Evolutionary conservation across 2,888 invertebrate species (phyloP).

Genomic region (Hemicrepidius hirtus): DNA sequence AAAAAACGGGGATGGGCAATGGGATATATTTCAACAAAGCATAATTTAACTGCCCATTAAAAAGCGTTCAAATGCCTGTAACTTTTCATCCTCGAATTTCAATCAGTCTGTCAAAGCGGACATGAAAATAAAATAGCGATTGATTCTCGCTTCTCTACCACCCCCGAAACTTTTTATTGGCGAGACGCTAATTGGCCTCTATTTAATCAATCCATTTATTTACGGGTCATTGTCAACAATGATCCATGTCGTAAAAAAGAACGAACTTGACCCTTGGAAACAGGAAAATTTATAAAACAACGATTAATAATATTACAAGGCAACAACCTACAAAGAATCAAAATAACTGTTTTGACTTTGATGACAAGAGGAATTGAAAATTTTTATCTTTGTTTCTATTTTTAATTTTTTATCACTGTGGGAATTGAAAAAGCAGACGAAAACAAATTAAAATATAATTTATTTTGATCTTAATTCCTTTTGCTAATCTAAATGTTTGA

Average conservation of each 20-base stretch:
- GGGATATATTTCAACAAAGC: slow-evolving; percentile 15
- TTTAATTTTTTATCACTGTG: too few species aligned
- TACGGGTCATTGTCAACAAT: slow-evolving; percentile 29
- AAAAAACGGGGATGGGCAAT: neutral
- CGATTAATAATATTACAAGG: neutral
- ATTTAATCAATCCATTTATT: slow-evolving; percentile 1
- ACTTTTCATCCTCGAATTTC: slow-evolving; percentile 2
- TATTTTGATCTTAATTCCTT: too few species aligned
- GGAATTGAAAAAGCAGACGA: too few species aligned
- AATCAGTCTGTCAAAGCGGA: slow-evolving; percentile 3
- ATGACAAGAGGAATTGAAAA: too few species aligned
- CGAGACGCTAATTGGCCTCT: slow-evolving; percentile 7
- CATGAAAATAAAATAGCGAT: neutral
- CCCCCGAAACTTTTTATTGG: slow-evolving; percentile 1
- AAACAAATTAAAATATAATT: too few species aligned
- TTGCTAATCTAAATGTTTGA: too few species aligned
- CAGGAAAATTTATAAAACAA: neutral
- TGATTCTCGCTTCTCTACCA: neutral
- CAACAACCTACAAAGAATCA: too few species aligned
- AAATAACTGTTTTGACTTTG: too few species aligned
- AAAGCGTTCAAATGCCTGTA: slow-evolving; percentile 1
- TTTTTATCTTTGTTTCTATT: too few species aligned
- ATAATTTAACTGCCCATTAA: slow-evolving; percentile 10
- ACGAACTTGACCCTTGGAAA: slow-evolving; percentile 32
- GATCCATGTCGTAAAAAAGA: slow-evolving; percentile 7